phyloP scores from a whole-genome alignment of 2,888 invertebrate species.

The Epistrophe grossulariae region DNA sequence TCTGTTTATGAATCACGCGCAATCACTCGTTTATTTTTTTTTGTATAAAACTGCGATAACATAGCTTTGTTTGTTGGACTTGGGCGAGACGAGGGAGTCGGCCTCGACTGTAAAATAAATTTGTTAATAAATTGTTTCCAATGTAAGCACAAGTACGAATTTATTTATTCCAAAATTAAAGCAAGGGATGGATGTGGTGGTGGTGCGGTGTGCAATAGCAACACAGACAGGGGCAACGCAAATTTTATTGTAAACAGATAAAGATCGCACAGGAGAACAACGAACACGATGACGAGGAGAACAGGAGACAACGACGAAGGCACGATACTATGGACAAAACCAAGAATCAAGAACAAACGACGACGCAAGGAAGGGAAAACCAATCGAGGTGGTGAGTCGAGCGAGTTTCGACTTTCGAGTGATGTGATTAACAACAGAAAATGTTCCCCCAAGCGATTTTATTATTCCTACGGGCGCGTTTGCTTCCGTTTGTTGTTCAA shows the following conservation, averaged over 20 bases:
- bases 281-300: constrained; percentile 17
- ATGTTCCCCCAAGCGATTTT: constrained; percentile 45
- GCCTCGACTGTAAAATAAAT: constrained; percentile 18
- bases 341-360: constrained; percentile 31
- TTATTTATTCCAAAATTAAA: constrained; percentile 34
- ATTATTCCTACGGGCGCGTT: constrained; percentile 50
- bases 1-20: constrained; percentile 43
- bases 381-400: constrained; percentile 37
- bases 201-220: constrained; percentile 1
- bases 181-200: constrained; percentile 30
- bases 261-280: constrained; percentile 51
- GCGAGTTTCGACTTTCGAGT: constrained; percentile 23
- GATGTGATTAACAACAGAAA: constrained; percentile 47
- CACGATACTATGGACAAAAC: constrained; percentile 12
- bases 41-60: constrained; percentile 26
- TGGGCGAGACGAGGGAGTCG: constrained; percentile 11
- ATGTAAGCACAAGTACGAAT: constrained; percentile 60
- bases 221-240: constrained; percentile 66
- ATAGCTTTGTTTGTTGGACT: constrained; percentile 22
- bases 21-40: constrained; percentile 14
- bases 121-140: constrained; percentile 51
- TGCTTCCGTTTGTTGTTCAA: constrained; percentile 8
- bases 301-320: constrained; percentile 3
- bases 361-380: constrained; percentile 41
- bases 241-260: constrained; percentile 76